Percentiles rank a stretch among this genome's conserved stretches.
Evolutionary conservation across 2,113 vertebrate species (phyloP).

Genomic region (Oostethus manadensis): DNA sequence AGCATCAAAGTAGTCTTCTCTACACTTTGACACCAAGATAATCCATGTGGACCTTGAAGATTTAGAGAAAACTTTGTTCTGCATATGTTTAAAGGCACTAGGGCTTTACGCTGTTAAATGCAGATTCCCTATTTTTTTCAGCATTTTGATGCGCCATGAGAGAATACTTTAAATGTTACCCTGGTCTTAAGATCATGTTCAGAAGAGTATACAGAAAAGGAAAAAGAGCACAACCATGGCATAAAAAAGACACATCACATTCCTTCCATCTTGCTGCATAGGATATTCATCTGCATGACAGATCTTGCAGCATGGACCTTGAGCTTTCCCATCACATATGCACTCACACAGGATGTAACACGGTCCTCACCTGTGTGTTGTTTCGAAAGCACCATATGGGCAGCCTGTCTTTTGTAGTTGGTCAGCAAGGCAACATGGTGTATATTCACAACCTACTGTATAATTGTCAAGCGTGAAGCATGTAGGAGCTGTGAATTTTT

Average conservation of each 20-base stretch:
- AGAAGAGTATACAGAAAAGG: not conserved
- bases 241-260: not conserved
- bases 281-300: not conserved
- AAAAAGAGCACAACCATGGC: not conserved
- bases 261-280: not conserved
- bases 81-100: too few species aligned
- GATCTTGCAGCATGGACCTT: not conserved
- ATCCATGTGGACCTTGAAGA: too few species aligned
- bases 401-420: not conserved
- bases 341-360: not conserved
- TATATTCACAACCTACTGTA: too few species aligned
- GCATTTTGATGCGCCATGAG: too few species aligned
- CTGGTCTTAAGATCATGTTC: too few species aligned
- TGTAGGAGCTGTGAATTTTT: too few species aligned
- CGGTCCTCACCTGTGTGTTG: not conserved
- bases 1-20: too few species aligned
- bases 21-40: too few species aligned
- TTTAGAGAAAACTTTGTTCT: too few species aligned
- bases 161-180: too few species aligned
- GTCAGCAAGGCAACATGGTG: not conserved
- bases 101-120: too few species aligned
- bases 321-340: not conserved
- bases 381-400: not conserved
- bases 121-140: too few species aligned
- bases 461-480: not conserved